Conservation (phyloP, 1,140 invertebrate genomes). For the Pseudomyrmex concolor region DNA sequence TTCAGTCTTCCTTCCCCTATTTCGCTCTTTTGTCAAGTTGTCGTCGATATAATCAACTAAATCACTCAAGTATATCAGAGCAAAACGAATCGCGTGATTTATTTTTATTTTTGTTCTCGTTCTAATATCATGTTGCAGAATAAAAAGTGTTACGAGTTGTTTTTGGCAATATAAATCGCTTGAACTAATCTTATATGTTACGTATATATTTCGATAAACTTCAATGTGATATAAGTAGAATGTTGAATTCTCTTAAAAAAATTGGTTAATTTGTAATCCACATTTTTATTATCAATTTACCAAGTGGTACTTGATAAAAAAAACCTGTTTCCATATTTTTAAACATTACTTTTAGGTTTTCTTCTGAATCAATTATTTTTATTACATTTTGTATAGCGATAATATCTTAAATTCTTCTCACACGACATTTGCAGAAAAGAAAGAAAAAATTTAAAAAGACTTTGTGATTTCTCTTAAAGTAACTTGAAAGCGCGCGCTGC, state of each 20-base stretch:
- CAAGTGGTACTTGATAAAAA: too few species aligned
- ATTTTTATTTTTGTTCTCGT: not conserved
- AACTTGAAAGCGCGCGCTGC: slow-evolving; percentile 18
- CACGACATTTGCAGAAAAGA: not conserved
- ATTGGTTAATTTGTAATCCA: too few species aligned
- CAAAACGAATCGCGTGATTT: not conserved
- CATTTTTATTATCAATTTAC: too few species aligned
- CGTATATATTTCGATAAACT: too few species aligned
- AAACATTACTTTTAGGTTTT: too few species aligned
- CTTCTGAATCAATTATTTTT: not conserved
- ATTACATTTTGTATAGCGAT: not conserved
- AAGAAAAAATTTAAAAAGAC: not conserved
- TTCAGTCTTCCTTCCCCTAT: slow-evolving; percentile 7
- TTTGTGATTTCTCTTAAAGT: slow-evolving; percentile 35
- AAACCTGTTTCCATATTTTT: too few species aligned
- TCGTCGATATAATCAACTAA: slow-evolving; percentile 11
- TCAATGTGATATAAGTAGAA: too few species aligned
- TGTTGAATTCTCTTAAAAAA: too few species aligned
- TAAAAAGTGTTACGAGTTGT: not conserved
- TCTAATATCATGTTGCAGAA: not conserved
- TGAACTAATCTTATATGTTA: too few species aligned
- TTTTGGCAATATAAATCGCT: too few species aligned
- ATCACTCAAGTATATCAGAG: not conserved
- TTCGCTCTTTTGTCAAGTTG: slow-evolving; percentile 24
- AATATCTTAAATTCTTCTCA: not conserved